phyloP scores from a whole-genome alignment of 2,797 vertebrate species.

The Tapirus indicus region DNA sequence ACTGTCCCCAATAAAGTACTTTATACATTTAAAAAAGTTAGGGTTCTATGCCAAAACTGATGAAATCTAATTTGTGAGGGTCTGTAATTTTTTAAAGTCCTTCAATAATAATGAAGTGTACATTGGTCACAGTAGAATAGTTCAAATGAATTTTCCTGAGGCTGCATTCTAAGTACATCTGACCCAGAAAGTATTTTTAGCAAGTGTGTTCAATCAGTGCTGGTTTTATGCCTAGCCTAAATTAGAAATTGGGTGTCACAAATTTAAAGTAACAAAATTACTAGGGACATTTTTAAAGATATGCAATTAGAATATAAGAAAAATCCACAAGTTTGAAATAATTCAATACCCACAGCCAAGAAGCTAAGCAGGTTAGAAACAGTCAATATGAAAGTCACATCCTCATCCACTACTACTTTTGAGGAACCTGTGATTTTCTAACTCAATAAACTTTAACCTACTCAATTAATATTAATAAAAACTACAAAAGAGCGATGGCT shows the following conservation, averaged over 20 bases:
- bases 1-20: constrained; percentile 51
- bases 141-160: constrained; percentile 77
- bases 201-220: constrained; percentile 86
- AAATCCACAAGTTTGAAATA: neutral
- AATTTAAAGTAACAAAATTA: constrained; percentile 81
- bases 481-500: neutral
- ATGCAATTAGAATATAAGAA: constrained; percentile 33
- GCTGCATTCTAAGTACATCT: constrained; percentile 75
- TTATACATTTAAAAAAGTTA: constrained; percentile 28
- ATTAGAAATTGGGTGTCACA: constrained; percentile 82
- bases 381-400: constrained; percentile 15
- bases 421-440: constrained; percentile 53
- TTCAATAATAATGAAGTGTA: constrained; percentile 71
- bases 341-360: constrained; percentile 36
- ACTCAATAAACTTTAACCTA: constrained; percentile 17
- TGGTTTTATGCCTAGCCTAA: constrained; percentile 81
- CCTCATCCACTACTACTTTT: constrained; percentile 58
- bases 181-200: constrained; percentile 87
- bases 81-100: constrained; percentile 51
- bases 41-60: constrained; percentile 26
- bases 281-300: constrained; percentile 42
- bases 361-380: neutral
- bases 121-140: constrained; percentile 71
- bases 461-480: constrained; percentile 51
- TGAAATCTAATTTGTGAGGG: constrained; percentile 53